Conservation (phyloP, 2,113 vertebrate species). For the Triplophysa rosa region DNA sequence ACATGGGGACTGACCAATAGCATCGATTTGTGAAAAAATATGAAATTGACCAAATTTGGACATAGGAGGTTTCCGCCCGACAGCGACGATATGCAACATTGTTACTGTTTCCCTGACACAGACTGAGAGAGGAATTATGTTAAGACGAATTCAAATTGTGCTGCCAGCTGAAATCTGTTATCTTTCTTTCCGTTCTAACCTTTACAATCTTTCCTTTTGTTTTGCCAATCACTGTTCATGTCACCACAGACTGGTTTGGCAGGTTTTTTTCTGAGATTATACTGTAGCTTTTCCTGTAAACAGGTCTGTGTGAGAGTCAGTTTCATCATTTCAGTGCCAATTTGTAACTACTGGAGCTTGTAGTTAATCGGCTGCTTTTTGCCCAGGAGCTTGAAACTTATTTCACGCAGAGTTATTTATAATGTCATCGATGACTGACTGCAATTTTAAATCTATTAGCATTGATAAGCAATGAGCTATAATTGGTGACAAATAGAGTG, state of each 20-base stretch:
- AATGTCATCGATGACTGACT: not conserved
- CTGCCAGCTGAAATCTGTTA: not conserved
- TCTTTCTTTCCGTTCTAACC: not conserved
- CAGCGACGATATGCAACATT: slow-evolving; percentile 42
- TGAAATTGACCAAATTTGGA: too few species aligned
- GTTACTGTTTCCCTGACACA: not conserved
- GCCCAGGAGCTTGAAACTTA: not conserved
- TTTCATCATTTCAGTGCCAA: slow-evolving; percentile 29
- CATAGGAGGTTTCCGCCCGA: too few species aligned
- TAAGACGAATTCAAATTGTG: not conserved
- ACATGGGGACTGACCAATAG: too few species aligned
- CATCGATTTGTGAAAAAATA: too few species aligned
- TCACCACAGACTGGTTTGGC: not conserved
- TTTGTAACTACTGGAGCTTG: slow-evolving; percentile 25
- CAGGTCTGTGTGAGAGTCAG: not conserved
- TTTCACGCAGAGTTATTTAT: slow-evolving; percentile 32
- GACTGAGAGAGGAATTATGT: slow-evolving; percentile 26
- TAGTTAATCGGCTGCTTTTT: slow-evolving; percentile 3
- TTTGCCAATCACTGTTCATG: not conserved
- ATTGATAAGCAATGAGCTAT: slow-evolving; percentile 18
- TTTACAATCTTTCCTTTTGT: not conserved
- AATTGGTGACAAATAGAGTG: slow-evolving; percentile 30
- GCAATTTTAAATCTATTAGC: not conserved
- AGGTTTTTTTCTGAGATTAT: slow-evolving; percentile 1
- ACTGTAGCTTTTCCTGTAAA: not conserved